Percentiles rank a stretch among this genome's conserved stretches.
phyloP scores from a whole-genome alignment of 30 jellyfish, hydroid and myxozoan genomes.

The Morbakka virulenta region DNA sequence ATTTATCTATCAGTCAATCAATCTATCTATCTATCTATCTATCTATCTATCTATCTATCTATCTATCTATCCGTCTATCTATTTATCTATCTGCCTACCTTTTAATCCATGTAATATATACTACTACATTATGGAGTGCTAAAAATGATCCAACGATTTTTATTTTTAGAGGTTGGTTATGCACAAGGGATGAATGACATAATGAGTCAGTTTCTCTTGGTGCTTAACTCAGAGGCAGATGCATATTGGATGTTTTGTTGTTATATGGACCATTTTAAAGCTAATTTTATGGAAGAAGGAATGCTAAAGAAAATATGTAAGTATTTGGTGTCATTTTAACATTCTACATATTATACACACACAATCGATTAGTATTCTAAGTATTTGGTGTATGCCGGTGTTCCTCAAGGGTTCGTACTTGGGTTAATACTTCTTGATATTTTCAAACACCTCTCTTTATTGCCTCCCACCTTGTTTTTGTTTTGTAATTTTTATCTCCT shows the following conservation, averaged over 20 bases:
- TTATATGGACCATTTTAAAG: constrained; percentile 90
- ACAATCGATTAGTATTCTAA: too few species aligned
- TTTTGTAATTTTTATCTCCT: not conserved
- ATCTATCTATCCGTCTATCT: too few species aligned
- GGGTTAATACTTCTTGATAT: not conserved
- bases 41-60: not conserved
- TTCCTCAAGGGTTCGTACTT: not conserved
- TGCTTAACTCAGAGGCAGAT: constrained; percentile 87
- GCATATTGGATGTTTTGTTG: constrained; percentile 92
- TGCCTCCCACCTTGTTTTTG: not conserved
- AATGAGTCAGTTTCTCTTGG: constrained; percentile 90
- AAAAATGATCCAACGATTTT: too few species aligned
- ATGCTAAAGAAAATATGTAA: constrained; percentile 84
- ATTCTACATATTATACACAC: not conserved
- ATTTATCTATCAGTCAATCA: too few species aligned
- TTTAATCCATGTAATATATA: not conserved
- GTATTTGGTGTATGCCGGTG: not conserved
- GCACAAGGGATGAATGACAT: constrained; percentile 98
- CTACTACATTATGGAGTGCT: not conserved
- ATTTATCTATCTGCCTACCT: not conserved
- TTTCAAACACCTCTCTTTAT: too few species aligned
- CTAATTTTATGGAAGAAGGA: constrained; percentile 92
- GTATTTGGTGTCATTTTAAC: not conserved
- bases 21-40: not conserved
- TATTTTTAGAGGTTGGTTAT: constrained; percentile 88